Percentiles rank a stretch among this genome's conserved stretches.
Conservation (phyloP, 1,140 invertebrate genomes). For the Adelges cooleyi region DNA sequence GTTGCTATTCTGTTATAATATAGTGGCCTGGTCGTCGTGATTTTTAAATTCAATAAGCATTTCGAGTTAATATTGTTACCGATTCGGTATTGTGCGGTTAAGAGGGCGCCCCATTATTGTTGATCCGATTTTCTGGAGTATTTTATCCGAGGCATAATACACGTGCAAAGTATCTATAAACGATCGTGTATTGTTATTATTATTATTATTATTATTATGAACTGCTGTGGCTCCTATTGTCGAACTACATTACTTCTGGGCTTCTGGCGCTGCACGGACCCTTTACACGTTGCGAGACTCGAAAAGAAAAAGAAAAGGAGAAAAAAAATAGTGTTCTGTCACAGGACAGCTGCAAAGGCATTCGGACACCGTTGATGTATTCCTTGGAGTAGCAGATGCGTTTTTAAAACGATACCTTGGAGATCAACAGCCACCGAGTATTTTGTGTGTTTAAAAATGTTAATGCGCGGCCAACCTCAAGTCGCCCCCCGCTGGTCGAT, state of each 20-base stretch:
- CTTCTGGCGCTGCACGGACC: not conserved
- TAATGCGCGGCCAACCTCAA: constrained; percentile 3
- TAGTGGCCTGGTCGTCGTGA: not conserved
- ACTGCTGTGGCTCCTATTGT: not conserved
- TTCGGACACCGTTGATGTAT: not conserved
- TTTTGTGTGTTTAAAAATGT: not conserved
- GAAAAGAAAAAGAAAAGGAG: not conserved
- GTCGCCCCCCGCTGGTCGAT: not conserved
- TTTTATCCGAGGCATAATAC: not conserved
- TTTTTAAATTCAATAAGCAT: no score
- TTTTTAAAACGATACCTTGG: constrained; percentile 16
- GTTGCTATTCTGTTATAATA: not conserved
- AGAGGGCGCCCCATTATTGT: not conserved
- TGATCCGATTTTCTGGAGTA: constrained; percentile 24
- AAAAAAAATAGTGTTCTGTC: not conserved
- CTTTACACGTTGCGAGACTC: not conserved
- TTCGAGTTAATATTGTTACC: constrained; percentile 21
- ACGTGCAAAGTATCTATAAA: not conserved
- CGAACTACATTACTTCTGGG: not conserved
- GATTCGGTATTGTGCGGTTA: constrained; percentile 19
- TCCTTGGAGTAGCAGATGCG: not conserved
- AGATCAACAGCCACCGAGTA: not conserved
- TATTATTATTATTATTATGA: not conserved
- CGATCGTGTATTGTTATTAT: not conserved
- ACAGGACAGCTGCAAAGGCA: not conserved